phyloP scores from a whole-genome alignment of 2,113 vertebrate genomes.

The Maccullochella peelii region DNA sequence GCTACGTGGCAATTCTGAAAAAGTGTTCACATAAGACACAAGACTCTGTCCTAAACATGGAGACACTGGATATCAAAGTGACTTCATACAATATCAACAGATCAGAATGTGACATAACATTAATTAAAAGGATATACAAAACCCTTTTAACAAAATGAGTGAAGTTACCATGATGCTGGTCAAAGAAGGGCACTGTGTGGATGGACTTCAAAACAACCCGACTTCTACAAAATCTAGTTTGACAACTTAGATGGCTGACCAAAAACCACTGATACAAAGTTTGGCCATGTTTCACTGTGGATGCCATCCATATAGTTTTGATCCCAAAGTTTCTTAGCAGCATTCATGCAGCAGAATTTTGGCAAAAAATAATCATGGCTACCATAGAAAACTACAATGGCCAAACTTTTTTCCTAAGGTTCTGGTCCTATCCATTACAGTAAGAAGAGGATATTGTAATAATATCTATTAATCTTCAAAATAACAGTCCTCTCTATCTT shows the following conservation, averaged over 20 bases:
- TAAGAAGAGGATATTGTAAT: slow-evolving; percentile 30
- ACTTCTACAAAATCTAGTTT: slow-evolving; percentile 26
- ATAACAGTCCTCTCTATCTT: slow-evolving; percentile 61
- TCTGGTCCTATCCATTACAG: slow-evolving; percentile 31
- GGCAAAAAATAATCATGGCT: slow-evolving; percentile 45
- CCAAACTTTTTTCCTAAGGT: slow-evolving; percentile 35
- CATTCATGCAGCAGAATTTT: slow-evolving; percentile 61
- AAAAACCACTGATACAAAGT: slow-evolving; percentile 22
- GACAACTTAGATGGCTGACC: slow-evolving; percentile 12
- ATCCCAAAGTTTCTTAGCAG: slow-evolving; percentile 67
- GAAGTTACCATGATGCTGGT: slow-evolving; percentile 36
- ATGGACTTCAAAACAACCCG: slow-evolving; percentile 40
- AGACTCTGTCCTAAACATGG: slow-evolving; percentile 57
- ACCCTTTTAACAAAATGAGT: slow-evolving; percentile 21
- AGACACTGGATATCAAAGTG: slow-evolving; percentile 66
- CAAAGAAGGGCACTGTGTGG: slow-evolving; percentile 51
- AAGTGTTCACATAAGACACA: slow-evolving; percentile 54
- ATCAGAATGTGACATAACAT: slow-evolving; percentile 30
- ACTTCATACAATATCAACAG: slow-evolving; percentile 64
- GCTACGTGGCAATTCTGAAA: slow-evolving; percentile 71
- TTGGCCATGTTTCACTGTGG: slow-evolving; percentile 35
- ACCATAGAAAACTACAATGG: slow-evolving; percentile 42
- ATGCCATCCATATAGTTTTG: slow-evolving; percentile 20
- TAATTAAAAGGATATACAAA: slow-evolving; percentile 27
- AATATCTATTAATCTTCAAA: slow-evolving; percentile 41